Percentiles rank a stretch among this genome's conserved stretches.
Conservation (phyloP, 2,888 invertebrate genomes). For the Cosmopolites sordidus region DNA sequence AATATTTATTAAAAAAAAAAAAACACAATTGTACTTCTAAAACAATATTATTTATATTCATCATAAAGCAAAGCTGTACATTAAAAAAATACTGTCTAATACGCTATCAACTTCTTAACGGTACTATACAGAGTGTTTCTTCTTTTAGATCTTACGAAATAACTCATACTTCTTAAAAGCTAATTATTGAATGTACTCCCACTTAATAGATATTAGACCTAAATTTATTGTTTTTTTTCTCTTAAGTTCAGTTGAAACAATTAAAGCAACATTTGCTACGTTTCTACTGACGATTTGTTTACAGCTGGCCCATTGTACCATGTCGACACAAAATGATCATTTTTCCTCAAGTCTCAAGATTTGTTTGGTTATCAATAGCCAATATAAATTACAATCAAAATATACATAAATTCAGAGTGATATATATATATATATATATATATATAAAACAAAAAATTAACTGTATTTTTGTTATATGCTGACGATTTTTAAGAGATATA, state of each 20-base stretch:
- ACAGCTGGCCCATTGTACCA: no score
- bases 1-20: no score
- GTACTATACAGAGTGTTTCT: slow-evolving; percentile 37
- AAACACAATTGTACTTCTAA: slow-evolving; percentile 8
- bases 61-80: slow-evolving; percentile 50
- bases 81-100: slow-evolving; percentile 49
- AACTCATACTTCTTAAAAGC: slow-evolving; percentile 37
- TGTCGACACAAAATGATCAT: no score
- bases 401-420: no score
- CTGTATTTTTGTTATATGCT: no score
- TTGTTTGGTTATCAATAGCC: no score
- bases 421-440: no score
- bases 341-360: no score
- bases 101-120: slow-evolving; percentile 42
- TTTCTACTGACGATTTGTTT: slow-evolving; percentile 1
- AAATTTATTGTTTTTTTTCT: not conserved
- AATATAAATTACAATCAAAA: no score
- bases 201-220: slow-evolving; percentile 24
- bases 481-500: no score
- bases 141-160: slow-evolving; percentile 30
- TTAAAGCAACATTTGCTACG: not conserved
- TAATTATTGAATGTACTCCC: slow-evolving; percentile 43
- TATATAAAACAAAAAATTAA: no score
- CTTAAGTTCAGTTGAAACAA: not conserved
- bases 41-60: slow-evolving; percentile 27